Percentiles rank a stretch among this genome's conserved stretches.
These are phyloP conservation scores for Neodiprion pinetum DNA, from an alignment of 1,140 invertebrate species.

Conservation along the genomic window DNA sequence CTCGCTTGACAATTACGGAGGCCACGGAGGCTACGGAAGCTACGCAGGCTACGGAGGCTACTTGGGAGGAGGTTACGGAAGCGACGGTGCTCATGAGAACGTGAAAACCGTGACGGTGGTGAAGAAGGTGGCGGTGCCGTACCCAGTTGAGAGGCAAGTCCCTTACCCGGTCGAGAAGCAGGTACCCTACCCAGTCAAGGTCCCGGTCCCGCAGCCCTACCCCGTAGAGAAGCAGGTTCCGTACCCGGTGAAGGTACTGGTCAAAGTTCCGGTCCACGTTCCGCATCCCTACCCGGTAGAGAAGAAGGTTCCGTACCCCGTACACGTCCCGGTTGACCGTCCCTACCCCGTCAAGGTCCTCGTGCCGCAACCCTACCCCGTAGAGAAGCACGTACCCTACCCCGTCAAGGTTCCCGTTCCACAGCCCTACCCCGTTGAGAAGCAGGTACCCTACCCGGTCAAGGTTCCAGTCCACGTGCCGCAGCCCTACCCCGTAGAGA, in stretches of 20 bases:
- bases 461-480: slow-evolving; percentile 72
- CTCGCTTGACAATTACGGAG: slow-evolving; percentile 42
- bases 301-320: slow-evolving; percentile 71
- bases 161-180: slow-evolving; percentile 67
- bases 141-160: slow-evolving; percentile 70
- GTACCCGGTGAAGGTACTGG: slow-evolving; percentile 71
- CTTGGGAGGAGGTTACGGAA: slow-evolving; percentile 56
- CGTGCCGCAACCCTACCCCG: slow-evolving; percentile 74
- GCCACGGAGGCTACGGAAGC: slow-evolving; percentile 40
- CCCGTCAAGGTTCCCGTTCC: slow-evolving; percentile 77
- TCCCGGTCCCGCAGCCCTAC: slow-evolving; percentile 69
- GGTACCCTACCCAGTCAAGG: slow-evolving; percentile 59
- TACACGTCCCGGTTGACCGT: slow-evolving; percentile 74
- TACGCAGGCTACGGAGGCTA: slow-evolving; percentile 43
- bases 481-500: slow-evolving; percentile 69
- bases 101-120: slow-evolving; percentile 76
- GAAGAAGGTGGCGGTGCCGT: slow-evolving; percentile 72
- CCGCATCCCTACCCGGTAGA: slow-evolving; percentile 75
- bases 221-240: slow-evolving; percentile 73
- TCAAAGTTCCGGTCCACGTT: slow-evolving; percentile 72
- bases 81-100: slow-evolving; percentile 66
- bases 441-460: slow-evolving; percentile 68
- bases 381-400: slow-evolving; percentile 68
- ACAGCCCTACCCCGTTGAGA: slow-evolving; percentile 76
- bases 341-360: slow-evolving; percentile 71